Base-by-base conservation (phyloP, 2,888 invertebrate genomes). In the Chorisops tibialis region DNA sequence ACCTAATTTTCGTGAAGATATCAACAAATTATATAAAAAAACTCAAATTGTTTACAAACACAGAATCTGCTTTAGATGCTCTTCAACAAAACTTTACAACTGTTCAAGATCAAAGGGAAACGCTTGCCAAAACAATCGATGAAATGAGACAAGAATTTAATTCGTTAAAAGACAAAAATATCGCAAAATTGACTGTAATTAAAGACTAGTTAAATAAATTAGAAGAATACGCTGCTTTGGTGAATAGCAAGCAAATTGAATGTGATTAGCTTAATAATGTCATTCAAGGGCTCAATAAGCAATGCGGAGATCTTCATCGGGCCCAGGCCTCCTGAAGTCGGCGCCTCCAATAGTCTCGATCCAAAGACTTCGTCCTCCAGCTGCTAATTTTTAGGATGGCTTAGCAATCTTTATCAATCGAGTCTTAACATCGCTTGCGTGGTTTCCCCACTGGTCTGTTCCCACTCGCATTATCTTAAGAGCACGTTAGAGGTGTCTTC, bases 21-120 rank as follows among this genome's bases (percentile, higher is more conserved):
- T n/a, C n/a, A n/a, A n/a, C n/a, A n/a, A n/a, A n/a, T n/a, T n/a
- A n/a, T n/a, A n/a, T n/a, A 67, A 72, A 74, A 66, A 62, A 72
- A 7, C 71, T 75, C 11, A 71, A 72, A 68, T 61, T 76, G 3
- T 74, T 74, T 67, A 73, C 73, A 71, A 73, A 75, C 16, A 22
- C 54, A 12, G 24, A 16, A 5, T 16, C 52, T 4, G 39, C 47
- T 9, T 30, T 45, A 3, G 24, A 51, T 37, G 12, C 35, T 1
- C 6, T 58, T 9, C 22, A 58, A n/a, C 14, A 12, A 45, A 47
- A 58, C 51, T 80, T 80, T 68, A 80, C 79, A 70, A 81, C 79
- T 65, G 68, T 80, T 58, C 80, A 82, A 72, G 78, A 78, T 69
- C 70, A 79, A 51, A 79, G 79, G 67, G 79, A 80, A 68, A 81